phyloP scores from a whole-genome alignment of 2,113 vertebrate genomes.

The Mionectes macconnelli region DNA sequence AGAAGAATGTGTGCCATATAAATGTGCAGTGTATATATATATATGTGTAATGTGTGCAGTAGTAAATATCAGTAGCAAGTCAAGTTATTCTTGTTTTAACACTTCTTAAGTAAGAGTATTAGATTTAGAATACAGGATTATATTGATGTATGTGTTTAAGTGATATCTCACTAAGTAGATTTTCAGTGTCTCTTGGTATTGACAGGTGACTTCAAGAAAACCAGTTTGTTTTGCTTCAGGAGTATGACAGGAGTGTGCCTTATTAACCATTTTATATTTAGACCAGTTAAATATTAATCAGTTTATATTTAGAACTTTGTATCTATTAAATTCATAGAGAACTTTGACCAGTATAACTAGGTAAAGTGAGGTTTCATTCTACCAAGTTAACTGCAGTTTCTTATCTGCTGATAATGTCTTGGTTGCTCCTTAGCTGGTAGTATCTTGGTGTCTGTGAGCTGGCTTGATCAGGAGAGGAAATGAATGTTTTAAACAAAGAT shows the following conservation, averaged over 20 bases:
- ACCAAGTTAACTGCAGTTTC: not conserved
- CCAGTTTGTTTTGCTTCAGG: not conserved
- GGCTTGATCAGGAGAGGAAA: not conserved
- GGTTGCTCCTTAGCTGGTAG: not conserved
- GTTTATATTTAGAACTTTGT: conserved; percentile 26
- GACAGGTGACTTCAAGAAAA: not conserved
- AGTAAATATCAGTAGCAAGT: not conserved
- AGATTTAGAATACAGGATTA: not conserved
- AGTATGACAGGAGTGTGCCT: not conserved
- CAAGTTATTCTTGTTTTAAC: not conserved
- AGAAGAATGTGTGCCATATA: not conserved
- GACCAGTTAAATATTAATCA: not conserved
- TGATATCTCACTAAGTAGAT: not conserved
- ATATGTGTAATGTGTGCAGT: not conserved
- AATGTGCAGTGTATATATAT: not conserved
- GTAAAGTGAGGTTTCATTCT: not conserved
- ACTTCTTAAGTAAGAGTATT: not conserved
- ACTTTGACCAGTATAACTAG: not conserved
- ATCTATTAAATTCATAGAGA: not conserved
- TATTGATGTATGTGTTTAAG: not conserved
- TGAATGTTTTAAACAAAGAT: not conserved
- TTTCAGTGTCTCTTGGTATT: not conserved
- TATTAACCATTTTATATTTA: conserved; percentile 13
- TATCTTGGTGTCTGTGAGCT: not conserved
- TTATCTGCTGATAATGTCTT: not conserved